Conservation (phyloP, 2,888 invertebrate species). For the Galerucella nymphaeae region DNA sequence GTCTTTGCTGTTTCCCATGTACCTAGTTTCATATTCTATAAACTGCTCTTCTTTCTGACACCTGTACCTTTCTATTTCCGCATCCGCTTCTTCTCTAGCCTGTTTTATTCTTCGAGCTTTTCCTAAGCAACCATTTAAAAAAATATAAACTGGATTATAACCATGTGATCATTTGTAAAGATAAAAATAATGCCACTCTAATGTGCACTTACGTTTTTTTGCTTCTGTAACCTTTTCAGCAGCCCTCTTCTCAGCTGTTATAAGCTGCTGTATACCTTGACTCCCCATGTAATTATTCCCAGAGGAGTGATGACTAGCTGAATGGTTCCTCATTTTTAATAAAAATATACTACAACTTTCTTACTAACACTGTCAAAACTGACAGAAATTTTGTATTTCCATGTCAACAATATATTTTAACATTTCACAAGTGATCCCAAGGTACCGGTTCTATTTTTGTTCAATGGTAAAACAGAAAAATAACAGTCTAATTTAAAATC, state of each 20-base stretch:
- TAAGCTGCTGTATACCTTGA: conserved; percentile 64
- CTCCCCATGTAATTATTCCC: conserved; percentile 1
- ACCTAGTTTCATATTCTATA: conserved; percentile 60
- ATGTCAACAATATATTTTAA: not conserved
- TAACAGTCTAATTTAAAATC: not conserved
- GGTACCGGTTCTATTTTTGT: no score
- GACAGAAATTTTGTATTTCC: not conserved
- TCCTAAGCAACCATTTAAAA: conserved; percentile 49
- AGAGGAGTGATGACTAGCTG: not conserved
- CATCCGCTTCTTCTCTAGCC: conserved; percentile 62
- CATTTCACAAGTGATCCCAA: no score
- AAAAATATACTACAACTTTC: not conserved
- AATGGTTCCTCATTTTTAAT: not conserved
- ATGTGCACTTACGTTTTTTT: conserved; percentile 61
- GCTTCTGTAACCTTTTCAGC: conserved; percentile 65
- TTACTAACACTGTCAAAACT: not conserved
- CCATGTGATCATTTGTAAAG: no score
- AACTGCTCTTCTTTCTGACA: conserved; percentile 61
- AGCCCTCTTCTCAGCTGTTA: conserved; percentile 64
- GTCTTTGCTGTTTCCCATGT: conserved; percentile 62
- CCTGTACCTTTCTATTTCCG: conserved; percentile 62
- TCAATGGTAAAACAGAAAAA: not conserved
- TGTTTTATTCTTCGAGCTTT: conserved; percentile 62
- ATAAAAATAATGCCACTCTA: no score
- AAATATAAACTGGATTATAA: not conserved